These are phyloP conservation scores for Corapipo altera DNA, from an alignment of 2,113 vertebrate genomes.

Conservation along the genomic window DNA sequence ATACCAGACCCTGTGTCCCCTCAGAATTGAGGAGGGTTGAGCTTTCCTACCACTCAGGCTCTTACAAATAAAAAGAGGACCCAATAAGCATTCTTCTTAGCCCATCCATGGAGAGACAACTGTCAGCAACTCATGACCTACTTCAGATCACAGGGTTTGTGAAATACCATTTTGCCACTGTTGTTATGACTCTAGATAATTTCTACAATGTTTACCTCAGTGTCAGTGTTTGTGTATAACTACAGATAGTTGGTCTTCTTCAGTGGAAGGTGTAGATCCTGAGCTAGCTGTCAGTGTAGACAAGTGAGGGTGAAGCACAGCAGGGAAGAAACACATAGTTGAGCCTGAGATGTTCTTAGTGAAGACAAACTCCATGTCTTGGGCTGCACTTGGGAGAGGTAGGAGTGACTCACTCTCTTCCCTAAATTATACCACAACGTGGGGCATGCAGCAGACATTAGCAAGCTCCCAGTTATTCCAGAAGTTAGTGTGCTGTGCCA, in stretches of 20 bases:
- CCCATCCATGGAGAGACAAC: not conserved
- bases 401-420: constrained; percentile 34
- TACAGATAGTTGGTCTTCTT: not conserved
- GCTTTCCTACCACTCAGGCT: not conserved
- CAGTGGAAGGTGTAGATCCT: not conserved
- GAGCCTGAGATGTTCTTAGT: not conserved
- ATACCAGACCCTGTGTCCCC: not conserved
- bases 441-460: constrained; percentile 14
- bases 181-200: not conserved
- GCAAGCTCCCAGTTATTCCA: constrained; percentile 40
- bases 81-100: not conserved
- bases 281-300: not conserved
- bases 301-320: not conserved
- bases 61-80: not conserved
- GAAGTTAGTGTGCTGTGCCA: constrained; percentile 51
- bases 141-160: not conserved
- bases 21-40: not conserved
- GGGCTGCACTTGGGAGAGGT: not conserved
- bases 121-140: not conserved
- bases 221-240: not conserved
- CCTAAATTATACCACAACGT: not conserved
- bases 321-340: not conserved
- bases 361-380: not conserved
- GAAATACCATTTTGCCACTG: not conserved
- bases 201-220: not conserved